Conservation (phyloP, 2,888 invertebrate genomes). For the Drosophila nr. medialis region DNA sequence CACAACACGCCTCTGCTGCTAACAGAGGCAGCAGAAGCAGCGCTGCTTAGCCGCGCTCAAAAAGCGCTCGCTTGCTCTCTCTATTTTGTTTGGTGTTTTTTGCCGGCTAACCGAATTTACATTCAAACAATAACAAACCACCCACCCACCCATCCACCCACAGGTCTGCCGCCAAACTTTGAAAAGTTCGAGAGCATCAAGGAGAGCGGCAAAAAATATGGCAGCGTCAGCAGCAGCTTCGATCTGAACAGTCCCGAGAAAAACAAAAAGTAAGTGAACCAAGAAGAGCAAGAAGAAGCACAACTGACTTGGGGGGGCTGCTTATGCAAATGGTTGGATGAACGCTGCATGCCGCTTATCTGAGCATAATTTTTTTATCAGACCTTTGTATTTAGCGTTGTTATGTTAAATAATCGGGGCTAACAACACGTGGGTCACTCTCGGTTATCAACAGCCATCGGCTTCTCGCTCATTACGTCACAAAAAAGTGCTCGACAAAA, state of each 20-base stretch:
- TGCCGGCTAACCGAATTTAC: constrained; percentile 63
- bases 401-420: constrained; percentile 48
- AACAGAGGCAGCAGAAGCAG: constrained; percentile 48
- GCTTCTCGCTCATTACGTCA: constrained; percentile 59
- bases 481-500: constrained; percentile 18
- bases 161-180: constrained; percentile 92
- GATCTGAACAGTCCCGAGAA: constrained; percentile 89
- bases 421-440: constrained; percentile 67
- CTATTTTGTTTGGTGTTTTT: constrained; percentile 41
- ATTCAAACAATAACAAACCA: constrained; percentile 61
- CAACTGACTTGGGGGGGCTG: constrained; percentile 1
- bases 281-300: not conserved
- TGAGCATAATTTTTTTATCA: constrained; percentile 41
- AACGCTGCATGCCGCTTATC: constrained; percentile 55
- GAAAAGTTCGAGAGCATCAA: constrained; percentile 91
- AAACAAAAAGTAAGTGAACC: constrained; percentile 86
- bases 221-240: constrained; percentile 82
- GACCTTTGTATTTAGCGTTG: constrained; percentile 58
- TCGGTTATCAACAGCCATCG: constrained; percentile 66
- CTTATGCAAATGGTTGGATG: constrained; percentile 58
- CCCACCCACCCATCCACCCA: constrained; percentile 13
- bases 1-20: constrained; percentile 65
- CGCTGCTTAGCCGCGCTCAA: constrained; percentile 24
- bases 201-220: constrained; percentile 88
- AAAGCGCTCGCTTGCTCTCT: constrained; percentile 25